Evolutionary conservation across 2,888 invertebrate genomes (phyloP).

Genomic region (Drosophila rellima): DNA sequence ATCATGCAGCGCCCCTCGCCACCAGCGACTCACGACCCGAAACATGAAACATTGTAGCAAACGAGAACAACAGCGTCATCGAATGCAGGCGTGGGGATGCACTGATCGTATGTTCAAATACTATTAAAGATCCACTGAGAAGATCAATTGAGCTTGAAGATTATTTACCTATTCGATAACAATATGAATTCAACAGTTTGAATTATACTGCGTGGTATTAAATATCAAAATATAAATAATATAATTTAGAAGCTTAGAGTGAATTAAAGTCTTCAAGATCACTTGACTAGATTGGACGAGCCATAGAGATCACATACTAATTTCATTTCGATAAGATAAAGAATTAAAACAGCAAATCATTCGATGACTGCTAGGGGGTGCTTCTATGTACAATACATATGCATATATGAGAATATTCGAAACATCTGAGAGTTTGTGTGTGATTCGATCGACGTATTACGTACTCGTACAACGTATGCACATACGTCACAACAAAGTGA

Average conservation of each 20-base stretch:
- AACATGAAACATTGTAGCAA: constrained; percentile 2
- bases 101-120: constrained; percentile 9
- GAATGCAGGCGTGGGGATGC: constrained; percentile 4
- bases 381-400: background rate
- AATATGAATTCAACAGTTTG: no score
- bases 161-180: constrained; percentile 2
- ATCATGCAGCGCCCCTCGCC: constrained; percentile 50
- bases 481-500: constrained; percentile 57
- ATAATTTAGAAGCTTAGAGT: no score
- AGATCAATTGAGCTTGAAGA: background rate
- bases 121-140: background rate
- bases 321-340: constrained; percentile 6
- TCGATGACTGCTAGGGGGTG: background rate
- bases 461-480: constrained; percentile 15
- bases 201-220: no score
- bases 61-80: constrained; percentile 24
- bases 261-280: background rate
- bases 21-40: background rate
- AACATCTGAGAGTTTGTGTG: constrained; percentile 3
- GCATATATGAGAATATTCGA: background rate
- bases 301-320: background rate
- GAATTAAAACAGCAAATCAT: background rate
- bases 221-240: no score
- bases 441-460: constrained; percentile 6
- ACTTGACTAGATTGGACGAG: background rate